These are phyloP conservation scores for Vireo altiloquus DNA, from an alignment of 2,113 vertebrate genomes.

Conservation along the genomic window DNA sequence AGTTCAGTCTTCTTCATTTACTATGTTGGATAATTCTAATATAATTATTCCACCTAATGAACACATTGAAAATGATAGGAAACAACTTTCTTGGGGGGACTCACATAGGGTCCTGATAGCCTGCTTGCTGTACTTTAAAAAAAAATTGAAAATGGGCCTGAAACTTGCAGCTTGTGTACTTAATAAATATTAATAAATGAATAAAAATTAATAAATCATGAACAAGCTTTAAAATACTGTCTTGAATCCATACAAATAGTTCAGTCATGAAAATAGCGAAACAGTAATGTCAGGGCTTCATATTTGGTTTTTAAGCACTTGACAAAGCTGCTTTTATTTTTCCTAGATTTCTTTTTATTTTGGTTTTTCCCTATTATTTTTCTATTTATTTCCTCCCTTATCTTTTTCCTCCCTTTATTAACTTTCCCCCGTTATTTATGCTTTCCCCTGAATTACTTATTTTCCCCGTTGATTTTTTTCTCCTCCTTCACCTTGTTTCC, in stretches of 20 bases:
- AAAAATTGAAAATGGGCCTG: neutral
- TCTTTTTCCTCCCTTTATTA: too few relatives aligned
- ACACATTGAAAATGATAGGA: neutral
- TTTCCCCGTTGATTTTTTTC: accelerated
- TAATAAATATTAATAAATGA: neutral
- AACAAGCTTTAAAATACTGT: neutral
- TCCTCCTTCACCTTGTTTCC: neutral
- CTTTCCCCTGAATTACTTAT: neutral
- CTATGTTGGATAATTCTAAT: neutral
- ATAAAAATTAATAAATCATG: neutral
- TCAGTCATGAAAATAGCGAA: neutral
- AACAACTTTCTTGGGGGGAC: neutral
- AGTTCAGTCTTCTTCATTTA: neutral
- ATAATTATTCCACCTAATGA: neutral
- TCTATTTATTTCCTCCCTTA: neutral
- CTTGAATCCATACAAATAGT: neutral
- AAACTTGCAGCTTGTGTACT: neutral
- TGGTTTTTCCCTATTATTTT: neutral
- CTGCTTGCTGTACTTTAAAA: neutral
- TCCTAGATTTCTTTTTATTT: neutral
- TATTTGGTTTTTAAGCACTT: neutral
- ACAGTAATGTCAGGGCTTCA: accelerated
- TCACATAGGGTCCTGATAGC: accelerated
- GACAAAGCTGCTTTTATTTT: neutral
- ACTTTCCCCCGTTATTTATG: accelerated